These are phyloP conservation scores for Oryzias melastigma DNA, from an alignment of 2,113 vertebrate species.

Conservation along the genomic window DNA sequence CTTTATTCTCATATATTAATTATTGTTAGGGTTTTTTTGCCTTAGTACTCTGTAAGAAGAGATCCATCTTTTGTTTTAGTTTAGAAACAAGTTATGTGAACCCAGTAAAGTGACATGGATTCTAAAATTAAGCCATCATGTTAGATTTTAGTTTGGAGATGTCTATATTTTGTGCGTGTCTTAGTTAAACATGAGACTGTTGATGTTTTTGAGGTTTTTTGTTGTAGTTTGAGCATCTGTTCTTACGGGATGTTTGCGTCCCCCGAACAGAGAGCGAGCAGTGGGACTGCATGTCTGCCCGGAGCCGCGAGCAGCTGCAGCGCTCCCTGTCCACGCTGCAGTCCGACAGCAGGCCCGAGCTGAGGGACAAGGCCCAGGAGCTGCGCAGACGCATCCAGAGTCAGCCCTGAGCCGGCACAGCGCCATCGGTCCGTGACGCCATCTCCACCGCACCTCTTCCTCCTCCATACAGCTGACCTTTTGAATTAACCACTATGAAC, in stretches of 20 bases:
- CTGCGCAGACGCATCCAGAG: conserved; percentile 88
- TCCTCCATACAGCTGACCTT: conserved; percentile 5
- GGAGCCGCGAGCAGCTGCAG: conserved; percentile 85
- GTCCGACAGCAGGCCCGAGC: conserved; percentile 87
- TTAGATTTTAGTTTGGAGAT: no score
- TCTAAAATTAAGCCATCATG: no score
- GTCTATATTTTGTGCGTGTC: no score
- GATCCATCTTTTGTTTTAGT: no score
- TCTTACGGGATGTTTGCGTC: conserved; percentile 9
- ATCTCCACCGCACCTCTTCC: neutral
- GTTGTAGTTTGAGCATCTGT: neutral
- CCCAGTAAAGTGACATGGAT: no score
- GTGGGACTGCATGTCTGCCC: conserved; percentile 86
- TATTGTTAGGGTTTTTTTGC: no score
- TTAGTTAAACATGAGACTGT: neutral
- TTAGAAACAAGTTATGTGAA: no score
- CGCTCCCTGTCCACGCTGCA: conserved; percentile 88
- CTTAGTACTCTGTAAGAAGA: no score
- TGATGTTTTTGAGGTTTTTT: neutral
- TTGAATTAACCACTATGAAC: conserved; percentile 3
- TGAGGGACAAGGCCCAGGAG: conserved; percentile 88
- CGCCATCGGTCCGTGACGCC: neutral
- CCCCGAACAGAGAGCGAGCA: conserved; percentile 82
- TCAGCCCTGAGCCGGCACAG: conserved; percentile 64
- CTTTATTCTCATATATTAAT: no score